Evolutionary conservation across 92 coral and sea anemone species (phyloP).

Genomic region (Siderastrea siderea): DNA sequence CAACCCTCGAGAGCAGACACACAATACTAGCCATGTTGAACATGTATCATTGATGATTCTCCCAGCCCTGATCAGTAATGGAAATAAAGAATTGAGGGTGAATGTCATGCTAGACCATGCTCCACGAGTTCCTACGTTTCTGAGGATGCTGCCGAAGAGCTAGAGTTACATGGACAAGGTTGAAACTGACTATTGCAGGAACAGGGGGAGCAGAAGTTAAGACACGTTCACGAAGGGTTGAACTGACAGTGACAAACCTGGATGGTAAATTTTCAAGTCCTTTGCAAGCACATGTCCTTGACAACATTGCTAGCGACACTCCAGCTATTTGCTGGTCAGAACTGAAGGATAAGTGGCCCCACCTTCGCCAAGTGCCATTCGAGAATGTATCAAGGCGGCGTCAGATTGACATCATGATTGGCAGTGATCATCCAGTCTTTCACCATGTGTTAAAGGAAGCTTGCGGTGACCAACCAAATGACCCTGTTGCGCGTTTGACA

Average conservation of each 20-base stretch:
- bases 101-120: slow-evolving; percentile 43
- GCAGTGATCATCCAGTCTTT: slow-evolving; percentile 67
- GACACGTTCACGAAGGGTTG: slow-evolving; percentile 42
- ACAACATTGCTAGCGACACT: slow-evolving; percentile 60
- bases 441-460: slow-evolving; percentile 37
- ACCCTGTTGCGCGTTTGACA: slow-evolving; percentile 56
- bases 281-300: slow-evolving; percentile 44
- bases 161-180: slow-evolving; percentile 40
- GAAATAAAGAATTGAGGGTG: not conserved
- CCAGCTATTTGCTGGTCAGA: slow-evolving; percentile 69
- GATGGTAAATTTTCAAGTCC: slow-evolving; percentile 29
- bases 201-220: slow-evolving; percentile 38
- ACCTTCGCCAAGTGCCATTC: slow-evolving; percentile 44
- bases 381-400: slow-evolving; percentile 47
- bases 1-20: not conserved
- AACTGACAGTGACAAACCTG: slow-evolving; percentile 19
- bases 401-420: slow-evolving; percentile 57
- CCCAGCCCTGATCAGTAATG: slow-evolving; percentile 18
- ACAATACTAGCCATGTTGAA: not conserved
- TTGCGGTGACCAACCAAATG: slow-evolving; percentile 8
- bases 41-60: slow-evolving; percentile 26
- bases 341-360: slow-evolving; percentile 65
- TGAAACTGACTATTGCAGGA: slow-evolving; percentile 28
- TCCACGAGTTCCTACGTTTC: slow-evolving; percentile 38
- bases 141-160: no score